Conservation (phyloP, 2,797 vertebrate genomes). For the Chaunax sp. region DNA sequence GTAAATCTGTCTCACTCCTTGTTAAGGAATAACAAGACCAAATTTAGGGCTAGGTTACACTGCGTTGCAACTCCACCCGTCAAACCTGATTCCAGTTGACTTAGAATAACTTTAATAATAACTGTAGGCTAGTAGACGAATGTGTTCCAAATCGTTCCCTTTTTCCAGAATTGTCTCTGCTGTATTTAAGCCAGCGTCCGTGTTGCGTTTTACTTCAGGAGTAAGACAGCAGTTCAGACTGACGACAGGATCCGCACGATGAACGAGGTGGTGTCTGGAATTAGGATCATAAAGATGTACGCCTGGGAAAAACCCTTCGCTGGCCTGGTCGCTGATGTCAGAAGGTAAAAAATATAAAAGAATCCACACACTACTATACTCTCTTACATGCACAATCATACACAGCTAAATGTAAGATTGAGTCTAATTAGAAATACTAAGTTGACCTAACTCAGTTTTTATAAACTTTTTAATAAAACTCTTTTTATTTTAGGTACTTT, state of each 20-base stretch:
- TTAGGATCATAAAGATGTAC: conserved; percentile 98
- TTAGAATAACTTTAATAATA: too few relatives aligned
- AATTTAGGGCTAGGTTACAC: background rate
- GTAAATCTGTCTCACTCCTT: background rate
- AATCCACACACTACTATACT: too few relatives aligned
- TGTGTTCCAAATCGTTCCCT: too few relatives aligned
- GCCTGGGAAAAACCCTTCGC: conserved; percentile 95
- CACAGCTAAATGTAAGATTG: too few relatives aligned
- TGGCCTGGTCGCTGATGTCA: conserved; percentile 85
- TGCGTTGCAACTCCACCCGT: background rate
- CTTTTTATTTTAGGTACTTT: too few relatives aligned
- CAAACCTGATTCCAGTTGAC: background rate
- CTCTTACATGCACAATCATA: too few relatives aligned
- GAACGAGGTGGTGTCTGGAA: conserved; percentile 96
- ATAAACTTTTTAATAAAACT: too few relatives aligned
- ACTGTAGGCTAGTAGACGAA: background rate
- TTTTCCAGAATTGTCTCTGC: background rate
- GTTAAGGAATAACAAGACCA: too few relatives aligned
- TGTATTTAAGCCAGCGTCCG: background rate
- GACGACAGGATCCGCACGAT: conserved; percentile 93
- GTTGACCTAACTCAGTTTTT: too few relatives aligned
- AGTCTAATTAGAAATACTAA: too few relatives aligned
- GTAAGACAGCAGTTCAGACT: conserved; percentile 88
- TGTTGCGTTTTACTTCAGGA: conserved; percentile 72
- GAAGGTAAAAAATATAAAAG: conserved; percentile 89